A percentile compares a stretch with the other conserved stretches of the same genome.
Conservation (phyloP, 2,888 invertebrate species). For the Drosophila maculinotata region DNA sequence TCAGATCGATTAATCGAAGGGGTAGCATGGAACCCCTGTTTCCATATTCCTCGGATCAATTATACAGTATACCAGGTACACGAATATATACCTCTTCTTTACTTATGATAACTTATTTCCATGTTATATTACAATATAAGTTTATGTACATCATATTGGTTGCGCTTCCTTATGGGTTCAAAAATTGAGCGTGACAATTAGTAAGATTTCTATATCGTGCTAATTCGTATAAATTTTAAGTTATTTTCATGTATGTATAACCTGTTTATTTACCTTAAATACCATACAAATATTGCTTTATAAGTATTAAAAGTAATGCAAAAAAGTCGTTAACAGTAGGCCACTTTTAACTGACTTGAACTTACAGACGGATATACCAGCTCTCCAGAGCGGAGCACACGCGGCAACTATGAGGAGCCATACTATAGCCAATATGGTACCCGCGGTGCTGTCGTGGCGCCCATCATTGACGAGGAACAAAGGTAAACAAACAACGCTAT, state of each 20-base stretch:
- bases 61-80: slow-evolving; percentile 86
- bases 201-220: slow-evolving; percentile 15
- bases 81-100: slow-evolving; percentile 49
- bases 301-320: background rate
- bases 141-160: slow-evolving; percentile 44
- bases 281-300: slow-evolving; percentile 5
- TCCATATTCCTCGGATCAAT: slow-evolving; percentile 85
- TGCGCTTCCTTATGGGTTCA: slow-evolving; percentile 45
- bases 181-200: slow-evolving; percentile 32
- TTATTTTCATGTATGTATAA: slow-evolving; percentile 10
- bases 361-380: slow-evolving; percentile 92
- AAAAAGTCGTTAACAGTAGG: background rate
- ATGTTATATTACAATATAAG: slow-evolving; percentile 15
- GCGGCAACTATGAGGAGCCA: slow-evolving; percentile 93
- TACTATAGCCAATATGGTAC: slow-evolving; percentile 93
- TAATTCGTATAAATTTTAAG: slow-evolving; percentile 6
- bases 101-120: slow-evolving; percentile 32
- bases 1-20: slow-evolving; percentile 85
- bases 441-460: slow-evolving; percentile 89
- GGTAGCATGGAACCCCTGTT: slow-evolving; percentile 85
- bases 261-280: background rate
- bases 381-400: slow-evolving; percentile 92
- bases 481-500: slow-evolving; percentile 76
- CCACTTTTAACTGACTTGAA: slow-evolving; percentile 48
- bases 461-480: slow-evolving; percentile 96